These are phyloP conservation scores for Tapirus indicus DNA, from an alignment of 2,797 vertebrate species.

Conservation along the genomic window DNA sequence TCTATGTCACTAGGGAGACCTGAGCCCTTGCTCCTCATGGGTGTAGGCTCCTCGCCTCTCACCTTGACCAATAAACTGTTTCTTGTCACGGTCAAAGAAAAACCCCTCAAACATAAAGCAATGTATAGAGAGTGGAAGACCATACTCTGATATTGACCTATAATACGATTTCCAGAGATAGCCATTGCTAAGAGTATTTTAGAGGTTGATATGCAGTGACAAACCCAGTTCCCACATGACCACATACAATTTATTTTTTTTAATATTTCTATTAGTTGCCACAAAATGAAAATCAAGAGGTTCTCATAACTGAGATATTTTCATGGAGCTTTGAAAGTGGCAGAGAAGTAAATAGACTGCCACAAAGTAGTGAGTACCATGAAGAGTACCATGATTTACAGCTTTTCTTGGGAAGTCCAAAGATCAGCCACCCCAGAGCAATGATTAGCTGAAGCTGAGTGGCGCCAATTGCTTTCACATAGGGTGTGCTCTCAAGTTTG, in stretches of 20 bases:
- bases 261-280: background rate
- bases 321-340: background rate
- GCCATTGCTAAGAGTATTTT: background rate
- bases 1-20: background rate
- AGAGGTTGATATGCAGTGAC: background rate
- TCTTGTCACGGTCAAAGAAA: background rate
- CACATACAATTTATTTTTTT: background rate
- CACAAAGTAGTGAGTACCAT: background rate
- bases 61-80: background rate
- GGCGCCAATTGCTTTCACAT: background rate
- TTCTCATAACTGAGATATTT: background rate
- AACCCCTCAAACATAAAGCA: background rate
- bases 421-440: background rate
- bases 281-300: constrained; percentile 24
- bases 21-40: background rate
- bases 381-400: background rate
- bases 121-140: background rate
- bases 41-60: background rate
- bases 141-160: background rate
- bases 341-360: background rate
- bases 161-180: background rate
- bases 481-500: background rate
- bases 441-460: background rate
- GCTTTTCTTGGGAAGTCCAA: constrained; percentile 49
- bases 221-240: constrained; percentile 4